Conservation (phyloP, 2,113 vertebrate genomes). For the Podarcis muralis region DNA sequence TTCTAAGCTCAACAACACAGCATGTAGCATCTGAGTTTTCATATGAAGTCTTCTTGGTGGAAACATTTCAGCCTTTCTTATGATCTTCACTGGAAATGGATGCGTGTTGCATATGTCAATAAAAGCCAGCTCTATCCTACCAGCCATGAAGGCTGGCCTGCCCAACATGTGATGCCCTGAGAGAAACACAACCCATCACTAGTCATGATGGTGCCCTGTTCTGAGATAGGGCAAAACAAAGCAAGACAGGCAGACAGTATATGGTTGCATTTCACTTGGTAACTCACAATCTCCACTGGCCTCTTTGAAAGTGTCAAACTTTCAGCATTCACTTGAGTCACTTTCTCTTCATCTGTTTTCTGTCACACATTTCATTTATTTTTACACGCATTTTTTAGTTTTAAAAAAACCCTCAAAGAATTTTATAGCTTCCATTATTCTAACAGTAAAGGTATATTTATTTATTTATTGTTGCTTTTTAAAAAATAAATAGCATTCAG, state of each 20-base stretch:
- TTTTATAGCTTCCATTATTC: conserved; percentile 9
- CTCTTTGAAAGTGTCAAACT: neutral
- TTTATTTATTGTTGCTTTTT: neutral
- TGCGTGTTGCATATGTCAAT: neutral
- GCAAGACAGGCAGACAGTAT: no score
- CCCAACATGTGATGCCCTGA: no score
- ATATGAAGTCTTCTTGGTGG: neutral
- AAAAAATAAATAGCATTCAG: conserved; percentile 15
- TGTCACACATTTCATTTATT: neutral
- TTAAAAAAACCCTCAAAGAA: neutral
- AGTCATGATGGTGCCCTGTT: no score
- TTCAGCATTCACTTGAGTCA: neutral
- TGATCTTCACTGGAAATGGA: neutral
- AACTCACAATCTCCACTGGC: neutral
- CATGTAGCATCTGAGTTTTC: no score
- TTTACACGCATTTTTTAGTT: neutral
- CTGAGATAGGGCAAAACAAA: no score
- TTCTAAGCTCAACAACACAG: no score
- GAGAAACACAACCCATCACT: no score
- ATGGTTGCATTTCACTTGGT: neutral
- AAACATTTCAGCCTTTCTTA: neutral
- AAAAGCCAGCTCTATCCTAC: neutral
- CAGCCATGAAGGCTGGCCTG: neutral
- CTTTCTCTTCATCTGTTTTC: neutral
- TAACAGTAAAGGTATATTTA: neutral